phyloP scores from a whole-genome alignment of 2,888 invertebrate species.

The Epinotia brunnichana region DNA sequence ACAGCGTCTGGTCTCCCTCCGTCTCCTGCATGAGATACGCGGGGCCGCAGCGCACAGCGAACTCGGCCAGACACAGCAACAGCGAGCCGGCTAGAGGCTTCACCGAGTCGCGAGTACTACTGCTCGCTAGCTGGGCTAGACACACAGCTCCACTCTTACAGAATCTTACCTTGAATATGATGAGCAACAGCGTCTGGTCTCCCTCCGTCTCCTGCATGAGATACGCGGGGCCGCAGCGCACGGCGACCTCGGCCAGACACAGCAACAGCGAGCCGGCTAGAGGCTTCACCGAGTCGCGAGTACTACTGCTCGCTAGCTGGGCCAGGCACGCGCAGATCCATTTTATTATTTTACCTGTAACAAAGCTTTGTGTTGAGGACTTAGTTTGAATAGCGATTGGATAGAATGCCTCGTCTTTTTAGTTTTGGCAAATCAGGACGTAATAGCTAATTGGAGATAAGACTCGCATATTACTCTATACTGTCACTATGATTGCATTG shows the following conservation, averaged over 20 bases:
- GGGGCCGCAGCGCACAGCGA: constrained; percentile 94
- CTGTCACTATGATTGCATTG: too few relatives aligned
- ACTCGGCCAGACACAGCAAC: constrained; percentile 95
- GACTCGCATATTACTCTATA: too few relatives aligned
- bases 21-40: constrained; percentile 84
- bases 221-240: constrained; percentile 89
- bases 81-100: constrained; percentile 91
- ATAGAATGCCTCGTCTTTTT: neutral
- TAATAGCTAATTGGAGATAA: neutral
- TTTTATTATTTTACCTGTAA: constrained; percentile 81
- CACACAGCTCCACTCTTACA: too few relatives aligned
- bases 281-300: constrained; percentile 86
- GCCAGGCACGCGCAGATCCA: constrained; percentile 82
- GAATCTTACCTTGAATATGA: constrained; percentile 84
- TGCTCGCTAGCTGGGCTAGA: too few relatives aligned
- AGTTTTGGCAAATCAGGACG: too few relatives aligned
- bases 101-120: constrained; percentile 83
- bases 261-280: constrained; percentile 92
- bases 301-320: constrained; percentile 77
- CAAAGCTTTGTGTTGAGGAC: constrained; percentile 9
- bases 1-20: constrained; percentile 74
- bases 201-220: constrained; percentile 83
- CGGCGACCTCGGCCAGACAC: constrained; percentile 97
- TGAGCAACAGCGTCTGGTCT: constrained; percentile 82
- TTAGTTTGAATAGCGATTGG: neutral